Conservation (phyloP, 1,140 invertebrate genomes). For the Lucilia cuprina region DNA sequence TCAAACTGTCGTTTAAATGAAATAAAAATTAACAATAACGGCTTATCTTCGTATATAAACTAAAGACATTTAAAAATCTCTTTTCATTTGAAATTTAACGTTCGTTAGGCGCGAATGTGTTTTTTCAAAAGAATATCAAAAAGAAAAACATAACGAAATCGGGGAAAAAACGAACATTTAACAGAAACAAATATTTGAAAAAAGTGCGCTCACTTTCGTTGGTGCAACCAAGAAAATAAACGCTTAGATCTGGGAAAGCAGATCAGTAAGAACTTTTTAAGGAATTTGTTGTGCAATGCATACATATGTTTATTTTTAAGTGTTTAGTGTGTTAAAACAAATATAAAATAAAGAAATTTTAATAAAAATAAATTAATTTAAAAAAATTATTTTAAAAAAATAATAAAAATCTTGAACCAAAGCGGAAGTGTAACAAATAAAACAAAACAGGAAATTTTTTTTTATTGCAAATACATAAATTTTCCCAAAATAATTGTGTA, state of each 20-base stretch:
- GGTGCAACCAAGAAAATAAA: no score
- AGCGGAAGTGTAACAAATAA: conserved; percentile 10
- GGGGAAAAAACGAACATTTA: neutral
- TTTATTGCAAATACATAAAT: neutral
- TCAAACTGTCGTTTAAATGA: neutral
- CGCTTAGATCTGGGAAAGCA: neutral
- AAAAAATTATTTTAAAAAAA: neutral
- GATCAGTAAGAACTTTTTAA: neutral
- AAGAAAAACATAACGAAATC: neutral
- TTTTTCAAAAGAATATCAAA: neutral
- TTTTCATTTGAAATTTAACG: conserved; percentile 62
- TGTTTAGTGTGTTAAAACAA: neutral
- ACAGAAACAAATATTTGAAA: neutral
- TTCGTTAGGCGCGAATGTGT: conserved; percentile 40
- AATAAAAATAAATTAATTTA: neutral
- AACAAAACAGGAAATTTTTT: conserved; percentile 4
- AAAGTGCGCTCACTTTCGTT: neutral
- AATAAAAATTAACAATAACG: conserved; percentile 35
- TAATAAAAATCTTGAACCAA: neutral
- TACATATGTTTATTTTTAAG: neutral
- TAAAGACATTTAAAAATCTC: conserved; percentile 55
- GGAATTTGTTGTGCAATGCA: neutral
- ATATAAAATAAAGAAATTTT: neutral
- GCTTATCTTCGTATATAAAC: conserved; percentile 62
- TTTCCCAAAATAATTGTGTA: neutral